Evolutionary conservation across 1,140 invertebrate genomes (phyloP).

Genomic region (Eupristina koningsbergeri): DNA sequence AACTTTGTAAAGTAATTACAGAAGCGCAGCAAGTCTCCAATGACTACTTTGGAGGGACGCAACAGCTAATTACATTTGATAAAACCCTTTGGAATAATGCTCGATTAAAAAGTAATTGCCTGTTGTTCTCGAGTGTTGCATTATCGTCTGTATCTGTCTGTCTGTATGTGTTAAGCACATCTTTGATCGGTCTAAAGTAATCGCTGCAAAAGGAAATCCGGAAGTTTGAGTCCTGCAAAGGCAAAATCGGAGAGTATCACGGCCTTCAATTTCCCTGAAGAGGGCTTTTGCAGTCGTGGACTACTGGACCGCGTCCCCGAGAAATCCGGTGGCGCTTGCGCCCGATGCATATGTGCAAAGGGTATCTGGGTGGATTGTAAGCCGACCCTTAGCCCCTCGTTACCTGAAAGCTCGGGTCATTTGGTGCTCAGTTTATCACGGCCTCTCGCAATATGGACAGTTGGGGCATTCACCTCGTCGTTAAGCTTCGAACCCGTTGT

Average conservation of each 20-base stretch:
- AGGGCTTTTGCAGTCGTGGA: not conserved
- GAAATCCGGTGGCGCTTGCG: conserved; percentile 17
- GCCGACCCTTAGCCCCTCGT: conserved; percentile 16
- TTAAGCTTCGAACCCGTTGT: not conserved
- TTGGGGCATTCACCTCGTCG: not conserved
- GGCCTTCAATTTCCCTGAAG: conserved; percentile 20
- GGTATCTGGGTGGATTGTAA: conserved; percentile 22
- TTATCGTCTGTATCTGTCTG: too few relatives aligned
- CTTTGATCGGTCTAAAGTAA: too few relatives aligned
- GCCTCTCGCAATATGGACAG: conserved; percentile 11
- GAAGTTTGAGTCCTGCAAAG: not conserved
- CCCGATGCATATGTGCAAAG: not conserved
- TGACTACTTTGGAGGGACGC: not conserved
- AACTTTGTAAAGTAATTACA: not conserved
- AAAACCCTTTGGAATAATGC: conserved; percentile 12
- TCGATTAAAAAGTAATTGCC: conserved; percentile 36
- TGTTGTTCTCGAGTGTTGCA: not conserved
- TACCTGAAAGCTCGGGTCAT: conserved; percentile 30
- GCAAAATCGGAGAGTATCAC: not conserved
- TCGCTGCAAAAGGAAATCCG: too few relatives aligned
- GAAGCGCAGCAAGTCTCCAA: not conserved
- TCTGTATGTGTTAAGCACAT: too few relatives aligned
- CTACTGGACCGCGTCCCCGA: not conserved
- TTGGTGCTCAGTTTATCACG: conserved; percentile 35
- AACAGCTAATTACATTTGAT: not conserved